Conservation (phyloP, 2,797 vertebrate genomes). For the Aphelocoma californica region DNA sequence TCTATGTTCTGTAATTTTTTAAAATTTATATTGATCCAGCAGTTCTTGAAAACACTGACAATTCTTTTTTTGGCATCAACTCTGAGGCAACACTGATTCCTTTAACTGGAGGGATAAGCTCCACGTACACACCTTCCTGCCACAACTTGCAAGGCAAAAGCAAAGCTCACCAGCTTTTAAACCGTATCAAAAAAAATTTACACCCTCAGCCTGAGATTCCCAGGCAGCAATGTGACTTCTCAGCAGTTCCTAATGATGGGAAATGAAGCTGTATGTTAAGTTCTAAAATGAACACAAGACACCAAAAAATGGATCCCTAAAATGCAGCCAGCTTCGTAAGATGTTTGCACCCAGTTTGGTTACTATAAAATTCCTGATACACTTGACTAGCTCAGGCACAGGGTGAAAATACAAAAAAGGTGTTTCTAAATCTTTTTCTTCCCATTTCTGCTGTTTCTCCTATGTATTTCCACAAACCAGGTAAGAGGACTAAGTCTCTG, state of each 20-base stretch:
- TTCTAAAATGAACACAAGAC: not conserved
- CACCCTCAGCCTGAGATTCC: not conserved
- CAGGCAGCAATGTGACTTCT: not conserved
- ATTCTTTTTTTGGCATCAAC: not conserved
- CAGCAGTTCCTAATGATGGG: not conserved
- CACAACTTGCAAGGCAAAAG: not conserved
- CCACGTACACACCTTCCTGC: not conserved
- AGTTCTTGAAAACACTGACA: not conserved
- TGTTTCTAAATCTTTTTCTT: not conserved
- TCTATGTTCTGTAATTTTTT: accelerated
- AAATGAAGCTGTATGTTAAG: not conserved
- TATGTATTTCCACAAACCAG: not conserved
- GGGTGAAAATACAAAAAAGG: not conserved
- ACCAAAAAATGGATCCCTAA: not conserved
- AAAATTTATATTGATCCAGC: not conserved
- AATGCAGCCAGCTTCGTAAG: not conserved
- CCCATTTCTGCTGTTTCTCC: not conserved
- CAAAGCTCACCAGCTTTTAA: not conserved
- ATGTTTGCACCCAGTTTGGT: not conserved
- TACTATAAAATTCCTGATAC: not conserved
- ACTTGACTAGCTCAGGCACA: not conserved
- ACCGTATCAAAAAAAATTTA: not conserved
- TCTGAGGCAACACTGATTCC: not conserved
- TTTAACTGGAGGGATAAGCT: not conserved
- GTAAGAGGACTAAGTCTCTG: not conserved